A percentile compares a stretch with the other conserved stretches of the same genome.
These are phyloP conservation scores for Lutraria lutraria DNA, from an alignment of 2,888 invertebrate genomes.

Conservation along the genomic window DNA sequence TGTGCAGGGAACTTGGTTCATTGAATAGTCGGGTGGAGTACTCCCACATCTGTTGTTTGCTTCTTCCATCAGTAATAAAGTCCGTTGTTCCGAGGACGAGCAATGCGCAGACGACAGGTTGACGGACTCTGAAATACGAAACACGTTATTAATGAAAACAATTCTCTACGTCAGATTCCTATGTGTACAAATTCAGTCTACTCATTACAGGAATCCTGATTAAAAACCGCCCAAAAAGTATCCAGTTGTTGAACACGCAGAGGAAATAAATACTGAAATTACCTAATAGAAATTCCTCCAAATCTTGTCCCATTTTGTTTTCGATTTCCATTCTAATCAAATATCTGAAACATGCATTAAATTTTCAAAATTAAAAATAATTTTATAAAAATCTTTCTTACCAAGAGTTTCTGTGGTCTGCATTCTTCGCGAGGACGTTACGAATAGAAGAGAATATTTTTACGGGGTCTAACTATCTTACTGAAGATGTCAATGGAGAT, in stretches of 20 bases:
- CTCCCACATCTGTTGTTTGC: not conserved
- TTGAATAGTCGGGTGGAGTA: not conserved
- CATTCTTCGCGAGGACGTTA: not conserved
- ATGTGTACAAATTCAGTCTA: not conserved
- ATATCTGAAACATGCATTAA: conserved; percentile 26
- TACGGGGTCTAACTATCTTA: not conserved
- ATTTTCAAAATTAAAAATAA: not conserved
- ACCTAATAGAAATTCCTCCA: conserved; percentile 23
- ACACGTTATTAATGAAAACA: not conserved
- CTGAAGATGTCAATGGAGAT: conserved; percentile 7
- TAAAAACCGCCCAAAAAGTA: not conserved
- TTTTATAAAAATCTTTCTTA: not conserved
- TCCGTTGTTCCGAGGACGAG: not conserved
- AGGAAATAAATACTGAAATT: not conserved
- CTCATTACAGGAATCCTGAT: not conserved
- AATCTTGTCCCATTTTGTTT: not conserved
- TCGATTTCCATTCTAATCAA: not conserved
- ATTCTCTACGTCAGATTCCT: not conserved
- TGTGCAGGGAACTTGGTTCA: not conserved
- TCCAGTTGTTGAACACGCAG: not conserved
- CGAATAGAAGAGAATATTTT: not conserved
- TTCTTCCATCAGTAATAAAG: not conserved
- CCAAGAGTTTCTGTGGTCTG: not conserved
- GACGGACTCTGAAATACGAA: not conserved
- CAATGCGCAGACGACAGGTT: not conserved